These are phyloP conservation scores for Drosophila navojoa DNA, from an alignment of 1,140 invertebrate genomes.

Conservation along the genomic window DNA sequence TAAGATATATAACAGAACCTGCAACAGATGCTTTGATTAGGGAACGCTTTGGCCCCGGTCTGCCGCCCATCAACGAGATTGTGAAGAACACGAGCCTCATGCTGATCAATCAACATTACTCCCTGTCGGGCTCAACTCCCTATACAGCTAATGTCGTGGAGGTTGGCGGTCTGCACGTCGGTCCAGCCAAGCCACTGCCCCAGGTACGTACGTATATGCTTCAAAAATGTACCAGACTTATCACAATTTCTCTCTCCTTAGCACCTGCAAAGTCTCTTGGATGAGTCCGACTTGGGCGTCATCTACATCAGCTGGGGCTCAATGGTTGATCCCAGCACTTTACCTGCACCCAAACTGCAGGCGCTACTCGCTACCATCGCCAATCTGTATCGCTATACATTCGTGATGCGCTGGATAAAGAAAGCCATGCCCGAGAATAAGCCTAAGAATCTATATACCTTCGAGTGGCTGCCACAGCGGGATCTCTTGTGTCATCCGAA, in stretches of 20 bases:
- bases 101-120: conserved; percentile 86
- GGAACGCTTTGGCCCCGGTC: conserved; percentile 85
- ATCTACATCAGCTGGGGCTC: conserved; percentile 82
- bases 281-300: conserved; percentile 57
- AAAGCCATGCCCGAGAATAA: conserved; percentile 84
- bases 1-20: conserved; percentile 83
- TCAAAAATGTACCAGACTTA: background rate
- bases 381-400: conserved; percentile 79
- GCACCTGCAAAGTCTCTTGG: conserved; percentile 74
- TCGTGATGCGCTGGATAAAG: conserved; percentile 89
- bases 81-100: conserved; percentile 85
- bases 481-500: conserved; percentile 89
- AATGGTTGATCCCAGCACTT: conserved; percentile 86
- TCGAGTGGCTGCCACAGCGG: conserved; percentile 88
- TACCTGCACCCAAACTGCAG: conserved; percentile 85
- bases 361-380: conserved; percentile 86
- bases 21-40: conserved; percentile 85
- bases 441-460: conserved; percentile 86
- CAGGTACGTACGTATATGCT: conserved; percentile 78
- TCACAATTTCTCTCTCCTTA: background rate
- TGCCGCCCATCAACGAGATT: conserved; percentile 85
- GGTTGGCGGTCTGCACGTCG: conserved; percentile 86
- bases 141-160: conserved; percentile 86
- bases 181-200: conserved; percentile 82
- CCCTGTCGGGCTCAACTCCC: conserved; percentile 84